Conservation (phyloP, 2,888 invertebrate species). For the Neocrepidodera transversa region DNA sequence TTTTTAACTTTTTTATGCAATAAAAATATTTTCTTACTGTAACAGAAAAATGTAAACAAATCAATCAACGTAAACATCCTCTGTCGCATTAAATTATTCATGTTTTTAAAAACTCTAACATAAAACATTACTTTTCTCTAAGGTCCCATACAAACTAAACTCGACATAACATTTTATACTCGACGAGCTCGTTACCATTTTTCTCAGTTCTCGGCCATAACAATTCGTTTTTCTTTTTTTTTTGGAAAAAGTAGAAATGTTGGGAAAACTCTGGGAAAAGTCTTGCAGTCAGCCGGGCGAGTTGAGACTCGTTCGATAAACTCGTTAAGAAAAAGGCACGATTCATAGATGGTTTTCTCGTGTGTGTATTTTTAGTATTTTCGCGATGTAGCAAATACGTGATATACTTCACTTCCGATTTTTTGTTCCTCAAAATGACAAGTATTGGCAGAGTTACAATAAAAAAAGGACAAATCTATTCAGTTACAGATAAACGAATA, state of each 20-base stretch:
- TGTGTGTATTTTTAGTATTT: slow-evolving; percentile 31
- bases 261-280: slow-evolving; percentile 25
- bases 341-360: slow-evolving; percentile 33
- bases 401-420: slow-evolving; percentile 25
- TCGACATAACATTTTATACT: not conserved
- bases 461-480: not conserved
- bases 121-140: slow-evolving; percentile 9
- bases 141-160: slow-evolving; percentile 5
- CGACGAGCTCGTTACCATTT: slow-evolving; percentile 10
- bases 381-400: slow-evolving; percentile 31
- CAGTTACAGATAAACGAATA: not conserved
- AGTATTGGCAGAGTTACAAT: slow-evolving; percentile 1
- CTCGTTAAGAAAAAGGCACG: slow-evolving; percentile 35
- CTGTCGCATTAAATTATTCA: slow-evolving; percentile 11
- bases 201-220: slow-evolving; percentile 13
- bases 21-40: too few relatives aligned
- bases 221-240: slow-evolving; percentile 8
- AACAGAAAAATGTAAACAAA: too few relatives aligned
- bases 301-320: slow-evolving; percentile 31
- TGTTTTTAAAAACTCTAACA: slow-evolving; percentile 4
- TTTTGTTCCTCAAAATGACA: slow-evolving; percentile 16
- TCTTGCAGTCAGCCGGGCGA: slow-evolving; percentile 19
- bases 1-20: too few relatives aligned
- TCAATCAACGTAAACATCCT: too few relatives aligned
- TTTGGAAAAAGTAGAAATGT: slow-evolving; percentile 13